phyloP scores from a whole-genome alignment of 2,113 vertebrate species.

The Aramus guarauna region DNA sequence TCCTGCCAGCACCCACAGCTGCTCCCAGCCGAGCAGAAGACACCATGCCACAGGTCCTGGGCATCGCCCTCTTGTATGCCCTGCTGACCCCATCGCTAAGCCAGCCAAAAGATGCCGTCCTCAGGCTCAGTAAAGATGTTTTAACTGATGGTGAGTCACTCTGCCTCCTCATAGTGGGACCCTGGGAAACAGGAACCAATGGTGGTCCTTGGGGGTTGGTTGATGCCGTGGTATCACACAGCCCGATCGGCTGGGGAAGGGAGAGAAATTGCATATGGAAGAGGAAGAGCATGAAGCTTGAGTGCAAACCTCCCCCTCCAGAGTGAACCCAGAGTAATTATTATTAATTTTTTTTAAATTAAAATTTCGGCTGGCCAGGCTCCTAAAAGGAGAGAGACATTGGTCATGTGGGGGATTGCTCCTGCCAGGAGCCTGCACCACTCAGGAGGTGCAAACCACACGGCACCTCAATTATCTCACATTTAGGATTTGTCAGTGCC shows the following conservation, averaged over 20 bases:
- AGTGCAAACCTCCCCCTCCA: neutral
- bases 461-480: neutral
- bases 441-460: neutral
- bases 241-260: rapidly evolving
- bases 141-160: slow-evolving; percentile 44
- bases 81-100: neutral
- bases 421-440: rapidly evolving
- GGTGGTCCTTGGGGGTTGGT: too few species aligned
- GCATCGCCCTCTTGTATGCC: neutral
- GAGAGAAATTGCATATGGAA: neutral
- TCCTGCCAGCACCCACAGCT: neutral
- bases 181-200: rapidly evolving
- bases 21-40: neutral
- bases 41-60: slow-evolving; percentile 26
- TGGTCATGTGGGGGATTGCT: neutral
- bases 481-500: neutral
- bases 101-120: neutral
- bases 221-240: too few species aligned
- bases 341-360: neutral
- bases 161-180: rapidly evolving
- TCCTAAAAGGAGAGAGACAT: neutral
- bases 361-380: neutral
- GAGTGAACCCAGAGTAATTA: neutral
- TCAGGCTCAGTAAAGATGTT: slow-evolving; percentile 35
- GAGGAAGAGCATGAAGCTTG: too few species aligned